Evolutionary conservation across 2,113 vertebrate species (phyloP).

Genomic region (Pardalotus punctatus): DNA sequence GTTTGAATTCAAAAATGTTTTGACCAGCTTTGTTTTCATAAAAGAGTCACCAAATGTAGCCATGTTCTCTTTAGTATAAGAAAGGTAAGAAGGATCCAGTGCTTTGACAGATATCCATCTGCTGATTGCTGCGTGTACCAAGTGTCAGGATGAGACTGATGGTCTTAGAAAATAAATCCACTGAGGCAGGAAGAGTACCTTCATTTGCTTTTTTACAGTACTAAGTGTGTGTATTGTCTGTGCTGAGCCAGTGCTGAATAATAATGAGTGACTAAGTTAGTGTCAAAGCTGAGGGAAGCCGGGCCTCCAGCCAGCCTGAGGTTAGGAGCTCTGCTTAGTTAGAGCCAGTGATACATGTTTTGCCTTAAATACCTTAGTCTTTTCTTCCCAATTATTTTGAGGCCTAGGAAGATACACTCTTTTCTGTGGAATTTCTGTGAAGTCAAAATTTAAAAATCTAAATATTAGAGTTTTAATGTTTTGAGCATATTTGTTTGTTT

Average conservation of each 20-base stretch:
- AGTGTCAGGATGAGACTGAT: not conserved
- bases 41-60: not conserved
- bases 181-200: not conserved
- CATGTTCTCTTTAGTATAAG: not conserved
- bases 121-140: not conserved
- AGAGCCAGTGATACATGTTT: fast-evolving
- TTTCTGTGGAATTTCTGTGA: not conserved
- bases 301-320: not conserved
- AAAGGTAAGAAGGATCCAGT: not conserved
- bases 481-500: not conserved
- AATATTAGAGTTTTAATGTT: not conserved
- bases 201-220: not conserved
- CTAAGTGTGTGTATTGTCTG: not conserved
- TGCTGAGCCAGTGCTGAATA: not conserved
- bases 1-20: constrained; percentile 16
- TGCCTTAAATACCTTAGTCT: not conserved
- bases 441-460: not conserved
- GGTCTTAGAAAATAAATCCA: not conserved
- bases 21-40: not conserved
- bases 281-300: not conserved
- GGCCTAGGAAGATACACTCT: not conserved
- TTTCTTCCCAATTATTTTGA: not conserved
- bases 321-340: not conserved
- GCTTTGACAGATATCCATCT: constrained; percentile 3
- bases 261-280: not conserved